Evolutionary conservation across 2,888 invertebrate genomes (phyloP).

Genomic region (Drosophila kambysellisi): DNA sequence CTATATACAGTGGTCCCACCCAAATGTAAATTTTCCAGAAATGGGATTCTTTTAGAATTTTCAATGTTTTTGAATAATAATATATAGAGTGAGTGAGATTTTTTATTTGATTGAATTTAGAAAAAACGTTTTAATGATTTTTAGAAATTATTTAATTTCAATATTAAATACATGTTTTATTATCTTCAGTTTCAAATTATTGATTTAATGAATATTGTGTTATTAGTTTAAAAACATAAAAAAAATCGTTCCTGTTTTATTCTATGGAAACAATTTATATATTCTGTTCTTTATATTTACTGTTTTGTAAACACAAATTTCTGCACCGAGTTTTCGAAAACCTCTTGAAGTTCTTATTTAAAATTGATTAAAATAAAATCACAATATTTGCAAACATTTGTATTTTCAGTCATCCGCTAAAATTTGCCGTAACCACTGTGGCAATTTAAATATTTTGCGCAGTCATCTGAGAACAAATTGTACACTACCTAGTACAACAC

Average conservation of each 20-base stretch:
- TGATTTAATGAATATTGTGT: background rate
- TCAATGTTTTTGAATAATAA: background rate
- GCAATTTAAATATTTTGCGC: conserved; percentile 2
- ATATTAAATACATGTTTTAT: background rate
- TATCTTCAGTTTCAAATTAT: background rate
- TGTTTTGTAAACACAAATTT: background rate
- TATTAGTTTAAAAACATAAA: background rate
- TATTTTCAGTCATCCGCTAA: background rate
- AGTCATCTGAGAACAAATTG: conserved; percentile 27
- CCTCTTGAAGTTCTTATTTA: background rate
- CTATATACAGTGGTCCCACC: background rate
- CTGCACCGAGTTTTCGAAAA: background rate
- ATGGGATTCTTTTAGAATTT: background rate
- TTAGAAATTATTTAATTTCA: background rate
- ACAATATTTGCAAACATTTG: background rate
- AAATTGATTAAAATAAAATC: background rate
- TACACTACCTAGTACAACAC: background rate
- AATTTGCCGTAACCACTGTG: background rate
- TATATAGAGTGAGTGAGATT: background rate
- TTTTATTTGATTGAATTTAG: background rate
- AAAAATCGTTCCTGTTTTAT: background rate
- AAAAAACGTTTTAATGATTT: background rate
- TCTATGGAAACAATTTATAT: background rate
- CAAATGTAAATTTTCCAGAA: background rate
- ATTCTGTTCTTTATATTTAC: background rate